phyloP scores from a whole-genome alignment of 1,140 invertebrate genomes.

The Neoseiulus cucumeris region DNA sequence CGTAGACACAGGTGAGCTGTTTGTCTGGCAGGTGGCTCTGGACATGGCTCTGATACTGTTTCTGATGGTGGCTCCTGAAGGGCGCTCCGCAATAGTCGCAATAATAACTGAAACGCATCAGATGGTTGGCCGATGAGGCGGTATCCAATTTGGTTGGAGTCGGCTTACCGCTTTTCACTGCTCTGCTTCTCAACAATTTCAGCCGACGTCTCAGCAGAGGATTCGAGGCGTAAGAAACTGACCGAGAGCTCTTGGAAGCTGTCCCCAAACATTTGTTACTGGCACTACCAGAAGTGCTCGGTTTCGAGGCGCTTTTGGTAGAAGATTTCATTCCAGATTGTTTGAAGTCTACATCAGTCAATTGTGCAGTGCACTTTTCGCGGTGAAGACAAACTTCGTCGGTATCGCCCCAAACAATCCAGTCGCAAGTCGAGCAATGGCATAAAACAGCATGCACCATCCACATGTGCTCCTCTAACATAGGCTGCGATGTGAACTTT shows the following conservation, averaged over 20 bases:
- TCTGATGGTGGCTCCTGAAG: neutral
- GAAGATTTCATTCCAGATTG: too few species aligned
- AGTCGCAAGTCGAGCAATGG: neutral
- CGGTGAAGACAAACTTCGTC: neutral
- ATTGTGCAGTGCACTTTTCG: neutral
- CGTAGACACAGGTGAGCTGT: neutral
- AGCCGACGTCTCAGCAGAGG: too few species aligned
- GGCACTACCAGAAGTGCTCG: too few species aligned
- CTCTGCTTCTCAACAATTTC: too few species aligned
- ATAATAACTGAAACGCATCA: neutral
- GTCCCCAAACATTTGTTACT: too few species aligned
- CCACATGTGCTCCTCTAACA: constrained; percentile 1
- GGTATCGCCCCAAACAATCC: neutral
- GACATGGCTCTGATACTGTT: neutral
- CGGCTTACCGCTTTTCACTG: too few species aligned
- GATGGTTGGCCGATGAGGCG: neutral
- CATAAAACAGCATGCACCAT: neutral
- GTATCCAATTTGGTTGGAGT: neutral
- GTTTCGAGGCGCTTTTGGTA: too few species aligned
- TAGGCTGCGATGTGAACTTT: neutral
- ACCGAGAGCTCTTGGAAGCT: too few species aligned
- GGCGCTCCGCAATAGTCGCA: constrained; percentile 2
- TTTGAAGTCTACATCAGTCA: too few species aligned
- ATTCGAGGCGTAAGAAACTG: too few species aligned
- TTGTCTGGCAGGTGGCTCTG: neutral